These are phyloP conservation scores for Sarcophaga carnaria DNA, from an alignment of 2,888 invertebrate genomes.

Conservation along the genomic window DNA sequence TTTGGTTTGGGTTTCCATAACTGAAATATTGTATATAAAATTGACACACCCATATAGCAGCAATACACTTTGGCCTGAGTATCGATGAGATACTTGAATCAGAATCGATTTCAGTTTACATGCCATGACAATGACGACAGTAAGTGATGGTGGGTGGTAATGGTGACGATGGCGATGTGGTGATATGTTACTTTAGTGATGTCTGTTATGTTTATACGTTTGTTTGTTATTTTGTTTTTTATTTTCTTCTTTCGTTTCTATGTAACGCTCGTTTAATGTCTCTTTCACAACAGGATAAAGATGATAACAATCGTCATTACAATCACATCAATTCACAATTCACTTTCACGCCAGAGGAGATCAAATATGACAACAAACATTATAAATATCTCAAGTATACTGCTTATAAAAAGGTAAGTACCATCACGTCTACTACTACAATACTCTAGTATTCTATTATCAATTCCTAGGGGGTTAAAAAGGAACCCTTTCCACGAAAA, in stretches of 20 bases:
- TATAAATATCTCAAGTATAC: conserved; percentile 90
- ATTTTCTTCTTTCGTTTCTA: neutral
- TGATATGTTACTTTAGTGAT: neutral
- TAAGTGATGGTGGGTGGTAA: neutral
- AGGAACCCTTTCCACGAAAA: neutral
- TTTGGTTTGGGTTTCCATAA: neutral
- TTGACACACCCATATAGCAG: neutral
- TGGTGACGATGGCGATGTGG: neutral
- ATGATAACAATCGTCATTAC: conserved; percentile 82
- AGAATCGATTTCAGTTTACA: neutral
- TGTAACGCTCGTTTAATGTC: neutral
- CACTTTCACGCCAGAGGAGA: conserved; percentile 88
- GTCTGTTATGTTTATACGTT: neutral
- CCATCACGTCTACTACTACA: conserved; percentile 26
- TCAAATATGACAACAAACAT: conserved; percentile 90
- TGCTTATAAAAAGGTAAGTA: conserved; percentile 85
- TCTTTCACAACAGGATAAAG: conserved; percentile 76
- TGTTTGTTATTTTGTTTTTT: neutral
- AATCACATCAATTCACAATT: conserved; percentile 83
- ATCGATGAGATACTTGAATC: too few species aligned
- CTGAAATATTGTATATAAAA: neutral
- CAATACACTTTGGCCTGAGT: too few species aligned
- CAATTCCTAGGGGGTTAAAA: neutral
- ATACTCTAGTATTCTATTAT: neutral
- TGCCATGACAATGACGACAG: too few species aligned